Evolutionary conservation across 2,113 vertebrate genomes (phyloP).

Genomic region (Chelonoidis abingdonii): DNA sequence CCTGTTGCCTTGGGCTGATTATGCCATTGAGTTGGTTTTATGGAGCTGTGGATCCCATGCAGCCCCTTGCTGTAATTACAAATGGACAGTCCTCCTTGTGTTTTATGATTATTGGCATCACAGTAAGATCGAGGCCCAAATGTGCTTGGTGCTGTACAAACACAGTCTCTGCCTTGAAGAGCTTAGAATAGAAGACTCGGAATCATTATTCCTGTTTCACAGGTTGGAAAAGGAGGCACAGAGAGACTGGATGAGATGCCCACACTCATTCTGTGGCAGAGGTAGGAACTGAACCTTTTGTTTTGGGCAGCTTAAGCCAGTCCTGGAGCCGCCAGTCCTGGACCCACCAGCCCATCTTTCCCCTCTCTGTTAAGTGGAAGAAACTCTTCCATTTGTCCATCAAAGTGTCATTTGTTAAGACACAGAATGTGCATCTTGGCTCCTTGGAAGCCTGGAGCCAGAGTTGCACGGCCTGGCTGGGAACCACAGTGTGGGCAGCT

Average conservation of each 20-base stretch:
- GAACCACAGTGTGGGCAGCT: neutral
- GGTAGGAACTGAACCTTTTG: neutral
- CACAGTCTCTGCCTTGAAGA: neutral
- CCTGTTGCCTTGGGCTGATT: neutral
- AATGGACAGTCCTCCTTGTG: neutral
- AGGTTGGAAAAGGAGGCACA: neutral
- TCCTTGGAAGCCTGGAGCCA: neutral
- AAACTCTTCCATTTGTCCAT: neutral
- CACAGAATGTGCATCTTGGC: neutral
- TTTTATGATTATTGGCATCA: neutral
- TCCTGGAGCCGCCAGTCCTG: neutral
- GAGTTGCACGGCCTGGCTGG: neutral
- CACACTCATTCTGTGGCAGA: neutral
- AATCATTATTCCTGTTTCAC: neutral
- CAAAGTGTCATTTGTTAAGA: neutral
- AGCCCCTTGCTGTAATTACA: neutral
- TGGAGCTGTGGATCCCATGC: neutral
- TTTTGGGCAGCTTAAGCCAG: neutral
- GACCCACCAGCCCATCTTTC: neutral
- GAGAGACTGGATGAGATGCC: neutral
- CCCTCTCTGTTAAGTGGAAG: neutral
- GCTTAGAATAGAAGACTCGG: neutral
- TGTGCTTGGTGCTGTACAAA: neutral
- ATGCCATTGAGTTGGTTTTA: neutral
- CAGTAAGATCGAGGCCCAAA: neutral